Evolutionary conservation across 2,113 vertebrate genomes (phyloP).

Genomic region (Tonatia bakeri): DNA sequence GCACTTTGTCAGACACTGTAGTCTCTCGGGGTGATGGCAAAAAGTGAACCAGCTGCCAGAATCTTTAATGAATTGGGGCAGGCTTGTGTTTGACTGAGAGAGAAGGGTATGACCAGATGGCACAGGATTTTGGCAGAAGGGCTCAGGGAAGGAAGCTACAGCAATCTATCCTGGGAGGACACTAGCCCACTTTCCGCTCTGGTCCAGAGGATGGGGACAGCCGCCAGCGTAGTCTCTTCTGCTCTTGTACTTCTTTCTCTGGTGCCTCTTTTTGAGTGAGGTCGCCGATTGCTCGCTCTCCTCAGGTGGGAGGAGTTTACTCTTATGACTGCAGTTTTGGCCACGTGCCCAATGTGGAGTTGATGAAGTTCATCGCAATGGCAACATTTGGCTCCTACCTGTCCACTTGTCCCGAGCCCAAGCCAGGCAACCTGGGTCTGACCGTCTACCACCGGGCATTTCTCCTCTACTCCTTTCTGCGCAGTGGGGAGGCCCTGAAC

Average conservation of each 20-base stretch:
- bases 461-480: conserved; percentile 94
- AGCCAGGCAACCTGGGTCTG: conserved; percentile 85
- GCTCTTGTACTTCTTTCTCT: not conserved
- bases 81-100: not conserved
- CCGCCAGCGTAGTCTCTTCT: not conserved
- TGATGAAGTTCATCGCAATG: conserved; percentile 99
- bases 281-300: not conserved
- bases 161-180: not conserved
- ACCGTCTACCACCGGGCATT: conserved; percentile 96
- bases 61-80: not conserved
- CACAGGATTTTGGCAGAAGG: not conserved
- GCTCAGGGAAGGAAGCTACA: not conserved
- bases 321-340: conserved; percentile 98
- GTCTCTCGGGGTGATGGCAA: not conserved
- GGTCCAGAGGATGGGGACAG: not conserved
- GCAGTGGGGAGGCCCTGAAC: conserved; percentile 92
- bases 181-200: not conserved
- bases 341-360: conserved; percentile 95
- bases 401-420: conserved; percentile 90
- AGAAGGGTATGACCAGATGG: not conserved
- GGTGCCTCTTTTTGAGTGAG: not conserved
- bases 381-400: conserved; percentile 97
- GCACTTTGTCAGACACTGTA: not conserved
- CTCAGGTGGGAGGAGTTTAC: conserved; percentile 94
- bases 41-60: not conserved